Evolutionary conservation across 1,140 invertebrate genomes (phyloP), one percentile per base, ranked within the genome.

Genomic region (Panagrolaimus sp.): DNA sequence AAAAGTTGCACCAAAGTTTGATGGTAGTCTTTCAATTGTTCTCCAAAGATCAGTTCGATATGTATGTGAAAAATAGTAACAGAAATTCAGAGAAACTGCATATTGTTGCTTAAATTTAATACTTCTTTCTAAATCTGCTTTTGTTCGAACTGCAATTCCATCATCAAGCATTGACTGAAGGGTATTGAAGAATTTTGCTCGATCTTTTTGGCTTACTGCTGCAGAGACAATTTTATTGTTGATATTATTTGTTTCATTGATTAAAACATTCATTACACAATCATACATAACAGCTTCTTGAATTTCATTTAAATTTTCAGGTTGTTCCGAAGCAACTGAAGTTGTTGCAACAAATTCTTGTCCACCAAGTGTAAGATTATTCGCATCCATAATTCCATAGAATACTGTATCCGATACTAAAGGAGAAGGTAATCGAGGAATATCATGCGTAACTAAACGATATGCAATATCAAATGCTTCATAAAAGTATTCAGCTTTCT

Each of bases 131-230:
- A 58, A 12, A 26, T 58, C 52, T 21, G 52, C 21, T 26, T 28
- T 21, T 28, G 52, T 58, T 28, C 28, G 52, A 12, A 58, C 52
- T 1, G 28, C 21, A 2, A 58, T 28, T 8, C 52, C 52, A 17
- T 58, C 52, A 58, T 58, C 52, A n/a, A 26, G 52, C 52, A 58
- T 58, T 10, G 10, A 26, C 21, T 58, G 21, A 28, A 58, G 21
- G 28, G 17, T 28, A 14, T 3, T 24, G 52, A 26, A 58, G n/a
- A 58, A 58, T 21, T 12, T 28, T 58, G 21, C 52, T n/a, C 21
- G 21, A 21, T 28, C 52, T 21, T 28, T 21, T 58, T 58, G 52
- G 12, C 52, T 21, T 12, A 58, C 17, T 1, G 28, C 28, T 2
- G 52, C 52, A 21, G 52, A 26, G 21, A 28, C 21, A 21, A 58